Evolutionary conservation across 2,888 invertebrate genomes (phyloP).

Genomic region (Neocrepidodera transversa): DNA sequence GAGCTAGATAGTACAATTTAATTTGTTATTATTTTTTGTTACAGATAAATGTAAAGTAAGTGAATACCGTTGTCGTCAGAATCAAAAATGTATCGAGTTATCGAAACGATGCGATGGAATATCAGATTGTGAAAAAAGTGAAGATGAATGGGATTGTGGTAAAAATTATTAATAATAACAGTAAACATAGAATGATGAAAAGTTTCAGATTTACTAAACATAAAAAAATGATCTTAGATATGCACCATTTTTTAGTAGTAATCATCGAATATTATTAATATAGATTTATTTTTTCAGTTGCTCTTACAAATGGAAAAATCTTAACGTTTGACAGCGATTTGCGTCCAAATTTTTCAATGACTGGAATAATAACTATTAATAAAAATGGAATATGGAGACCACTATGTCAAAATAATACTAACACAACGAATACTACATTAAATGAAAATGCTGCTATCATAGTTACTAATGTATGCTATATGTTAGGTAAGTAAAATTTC

Average conservation of each 20-base stretch:
- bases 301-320: constrained; percentile 71
- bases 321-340: constrained; percentile 68
- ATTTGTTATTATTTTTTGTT: constrained; percentile 37
- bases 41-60: constrained; percentile 64
- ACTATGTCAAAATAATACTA: constrained; percentile 65
- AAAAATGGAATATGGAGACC: constrained; percentile 71
- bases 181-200: too few species aligned
- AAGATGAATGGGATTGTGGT: constrained; percentile 85
- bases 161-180: constrained; percentile 60
- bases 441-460: constrained; percentile 62
- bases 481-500: background rate
- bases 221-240: too few species aligned
- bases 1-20: too few species aligned
- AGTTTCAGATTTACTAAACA: too few species aligned
- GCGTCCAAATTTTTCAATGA: constrained; percentile 66
- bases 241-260: too few species aligned
- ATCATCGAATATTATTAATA: too few species aligned
- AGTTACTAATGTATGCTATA: constrained; percentile 67
- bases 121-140: constrained; percentile 71
- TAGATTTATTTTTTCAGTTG: constrained; percentile 62
- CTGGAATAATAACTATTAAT: constrained; percentile 71
- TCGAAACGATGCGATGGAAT: constrained; percentile 70
- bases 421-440: too few species aligned
- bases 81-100: constrained; percentile 69
- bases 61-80: constrained; percentile 68